A percentile compares a stretch with the other conserved stretches of the same genome.
These are phyloP conservation scores for Otus sunia DNA, from an alignment of 2,113 vertebrate species.

Conservation along the genomic window DNA sequence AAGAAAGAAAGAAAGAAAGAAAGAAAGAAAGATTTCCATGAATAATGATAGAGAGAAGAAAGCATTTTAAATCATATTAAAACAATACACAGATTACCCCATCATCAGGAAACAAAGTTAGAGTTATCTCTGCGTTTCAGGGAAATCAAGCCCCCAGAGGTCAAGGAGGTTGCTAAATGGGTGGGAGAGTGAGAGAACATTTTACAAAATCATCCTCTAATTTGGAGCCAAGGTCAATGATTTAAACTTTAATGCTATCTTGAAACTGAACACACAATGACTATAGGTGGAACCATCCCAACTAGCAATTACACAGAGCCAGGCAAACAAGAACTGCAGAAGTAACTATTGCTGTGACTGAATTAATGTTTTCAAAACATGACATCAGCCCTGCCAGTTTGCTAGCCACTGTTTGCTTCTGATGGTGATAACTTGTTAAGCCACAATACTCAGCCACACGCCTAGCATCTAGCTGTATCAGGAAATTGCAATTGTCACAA, in stretches of 20 bases:
- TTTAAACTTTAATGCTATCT: constrained; percentile 27
- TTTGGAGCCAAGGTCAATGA: constrained; percentile 37
- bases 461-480: background rate
- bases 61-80: background rate
- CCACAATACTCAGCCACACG: constrained; percentile 26
- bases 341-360: background rate
- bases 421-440: constrained; percentile 50
- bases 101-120: background rate
- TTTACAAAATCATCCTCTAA: constrained; percentile 26
- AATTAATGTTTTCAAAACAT: background rate
- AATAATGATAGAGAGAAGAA: background rate
- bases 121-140: background rate
- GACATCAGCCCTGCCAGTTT: background rate
- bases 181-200: background rate
- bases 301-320: constrained; percentile 45
- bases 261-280: constrained; percentile 27
- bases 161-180: constrained; percentile 23
- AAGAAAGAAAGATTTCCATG: background rate
- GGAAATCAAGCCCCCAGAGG: constrained; percentile 7
- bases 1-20: background rate
- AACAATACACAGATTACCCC: background rate
- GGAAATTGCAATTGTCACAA: background rate
- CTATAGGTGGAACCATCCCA: constrained; percentile 40
- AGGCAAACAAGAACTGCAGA: constrained; percentile 5
- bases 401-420: background rate